A percentile compares a stretch with the other conserved stretches of the same genome.
Evolutionary conservation across 64 coral and sea anemone genomes (phyloP).

Genomic region (Astreopora myriophthalma): DNA sequence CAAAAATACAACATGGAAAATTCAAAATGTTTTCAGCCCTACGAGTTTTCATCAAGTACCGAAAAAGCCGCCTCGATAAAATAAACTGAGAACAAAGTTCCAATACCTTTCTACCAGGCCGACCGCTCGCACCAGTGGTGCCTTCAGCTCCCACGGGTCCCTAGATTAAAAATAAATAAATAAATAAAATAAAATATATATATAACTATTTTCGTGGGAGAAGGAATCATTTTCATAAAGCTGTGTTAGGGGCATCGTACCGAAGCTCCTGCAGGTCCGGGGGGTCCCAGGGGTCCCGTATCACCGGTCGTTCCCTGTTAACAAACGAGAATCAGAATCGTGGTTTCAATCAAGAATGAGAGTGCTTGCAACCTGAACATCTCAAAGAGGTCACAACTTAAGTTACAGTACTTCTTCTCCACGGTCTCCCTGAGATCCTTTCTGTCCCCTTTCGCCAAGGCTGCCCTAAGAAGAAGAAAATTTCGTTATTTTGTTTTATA

Average conservation of each 20-base stretch:
- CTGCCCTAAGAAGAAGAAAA: background rate
- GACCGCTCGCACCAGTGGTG: background rate
- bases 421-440: conserved; percentile 6
- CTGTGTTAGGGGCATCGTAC: background rate
- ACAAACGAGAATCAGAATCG: too few species aligned
- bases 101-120: conserved; percentile 26
- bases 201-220: background rate
- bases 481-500: too few species aligned
- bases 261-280: background rate
- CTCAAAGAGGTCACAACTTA: background rate
- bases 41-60: too few species aligned
- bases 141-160: conserved; percentile 11
- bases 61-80: too few species aligned
- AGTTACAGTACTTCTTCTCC: conserved; percentile 2
- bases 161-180: background rate
- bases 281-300: background rate
- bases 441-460: background rate
- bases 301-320: background rate
- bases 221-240: background rate
- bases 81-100: background rate
- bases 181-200: background rate
- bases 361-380: background rate
- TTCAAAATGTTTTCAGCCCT: too few species aligned
- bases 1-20: too few species aligned
- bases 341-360: background rate